phyloP scores from a whole-genome alignment of 2,888 invertebrate genomes.

The Schrankia costaestrigalis region DNA sequence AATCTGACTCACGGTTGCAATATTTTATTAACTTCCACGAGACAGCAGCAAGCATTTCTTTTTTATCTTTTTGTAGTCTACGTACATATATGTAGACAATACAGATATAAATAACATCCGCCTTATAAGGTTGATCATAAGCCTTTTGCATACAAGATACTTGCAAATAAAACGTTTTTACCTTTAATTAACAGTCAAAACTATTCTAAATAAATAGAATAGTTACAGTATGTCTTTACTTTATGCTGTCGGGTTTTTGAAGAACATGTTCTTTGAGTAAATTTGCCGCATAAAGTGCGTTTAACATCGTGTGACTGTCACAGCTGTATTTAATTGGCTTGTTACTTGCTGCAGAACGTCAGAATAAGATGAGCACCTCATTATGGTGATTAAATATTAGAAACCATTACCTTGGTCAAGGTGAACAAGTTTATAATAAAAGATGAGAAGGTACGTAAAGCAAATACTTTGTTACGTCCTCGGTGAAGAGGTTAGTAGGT shows the following conservation, averaged over 20 bases:
- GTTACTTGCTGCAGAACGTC: slow-evolving; percentile 46
- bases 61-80: slow-evolving; percentile 12
- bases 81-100: slow-evolving; percentile 21
- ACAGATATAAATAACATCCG: slow-evolving; percentile 21
- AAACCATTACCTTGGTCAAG: slow-evolving; percentile 19
- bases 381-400: slow-evolving; percentile 39
- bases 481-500: slow-evolving; percentile 67
- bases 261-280: slow-evolving; percentile 39
- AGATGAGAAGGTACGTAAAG: slow-evolving; percentile 16
- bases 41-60: slow-evolving; percentile 21
- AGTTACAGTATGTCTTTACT: no score
- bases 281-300: slow-evolving; percentile 40
- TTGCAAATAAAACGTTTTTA: slow-evolving; percentile 3
- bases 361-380: slow-evolving; percentile 40
- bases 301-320: slow-evolving; percentile 46
- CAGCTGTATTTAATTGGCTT: slow-evolving; percentile 46
- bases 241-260: slow-evolving; percentile 29
- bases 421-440: slow-evolving; percentile 15
- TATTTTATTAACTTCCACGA: slow-evolving; percentile 27
- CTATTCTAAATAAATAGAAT: slow-evolving; percentile 3
- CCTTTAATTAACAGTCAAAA: no score
- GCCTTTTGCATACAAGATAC: no score
- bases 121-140: no score
- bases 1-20: slow-evolving; percentile 29
- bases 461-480: slow-evolving; percentile 38